A percentile compares a stretch with the other conserved stretches of the same genome.
These are phyloP conservation scores for Epizoanthus stellaris DNA, from an alignment of 92 coral and sea anemone genomes.

Conservation along the genomic window DNA sequence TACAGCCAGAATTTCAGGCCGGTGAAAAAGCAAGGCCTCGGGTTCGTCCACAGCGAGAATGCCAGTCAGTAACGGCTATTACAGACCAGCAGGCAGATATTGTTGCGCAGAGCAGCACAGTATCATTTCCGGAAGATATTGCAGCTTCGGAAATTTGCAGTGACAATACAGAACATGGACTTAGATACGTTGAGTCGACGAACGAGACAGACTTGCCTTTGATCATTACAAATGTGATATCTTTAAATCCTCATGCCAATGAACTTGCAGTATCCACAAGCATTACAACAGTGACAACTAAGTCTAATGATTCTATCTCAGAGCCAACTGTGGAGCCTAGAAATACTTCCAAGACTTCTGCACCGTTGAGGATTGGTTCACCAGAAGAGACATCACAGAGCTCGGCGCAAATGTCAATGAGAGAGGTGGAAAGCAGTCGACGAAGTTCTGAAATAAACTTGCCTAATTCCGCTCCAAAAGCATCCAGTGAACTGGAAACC, in stretches of 20 bases:
- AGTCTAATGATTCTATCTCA: not conserved
- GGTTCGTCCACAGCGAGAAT: not conserved
- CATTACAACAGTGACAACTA: not conserved
- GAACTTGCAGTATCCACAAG: not conserved
- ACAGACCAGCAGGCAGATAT: not conserved
- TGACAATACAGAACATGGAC: not conserved
- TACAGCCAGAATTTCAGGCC: not conserved
- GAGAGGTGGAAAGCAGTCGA: not conserved
- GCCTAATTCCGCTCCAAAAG: conserved; percentile 4
- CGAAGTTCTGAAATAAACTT: not conserved
- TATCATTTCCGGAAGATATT: not conserved
- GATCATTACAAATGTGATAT: conserved; percentile 32
- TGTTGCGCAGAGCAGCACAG: not conserved
- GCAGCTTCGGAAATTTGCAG: not conserved
- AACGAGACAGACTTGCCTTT: conserved; percentile 18
- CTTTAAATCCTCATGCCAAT: conserved; percentile 11
- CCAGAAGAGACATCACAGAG: not conserved
- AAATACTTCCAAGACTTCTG: not conserved
- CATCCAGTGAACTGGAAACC: not conserved
- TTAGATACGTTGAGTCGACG: not conserved
- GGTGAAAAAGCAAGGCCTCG: not conserved
- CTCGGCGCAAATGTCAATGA: not conserved
- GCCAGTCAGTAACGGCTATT: not conserved
- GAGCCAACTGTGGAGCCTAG: no score
- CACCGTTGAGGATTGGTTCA: not conserved